Base-by-base conservation (phyloP, 2,113 vertebrate genomes). In the Cinclus cinclus region DNA sequence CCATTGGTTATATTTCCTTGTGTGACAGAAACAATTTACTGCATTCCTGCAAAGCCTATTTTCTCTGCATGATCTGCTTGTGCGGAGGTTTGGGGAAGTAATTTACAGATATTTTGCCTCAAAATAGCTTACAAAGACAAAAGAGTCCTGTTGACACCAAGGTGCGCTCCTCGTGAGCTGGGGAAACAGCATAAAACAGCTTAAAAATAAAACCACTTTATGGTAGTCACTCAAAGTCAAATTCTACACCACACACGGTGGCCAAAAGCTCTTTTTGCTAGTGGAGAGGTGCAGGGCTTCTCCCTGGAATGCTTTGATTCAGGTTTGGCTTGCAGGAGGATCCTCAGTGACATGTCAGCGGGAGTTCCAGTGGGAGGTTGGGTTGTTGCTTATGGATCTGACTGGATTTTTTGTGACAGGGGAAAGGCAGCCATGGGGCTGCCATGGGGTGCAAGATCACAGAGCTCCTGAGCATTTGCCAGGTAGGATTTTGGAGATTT, bases 21-120 rank as follows among this genome's bases (percentile, higher is more conserved):
- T 97, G 98, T 97, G 97, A 98, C 98, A 98, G 97, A 98, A 98
- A 98, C 97, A 98, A 98, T 98, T 98, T 98, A 97, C 97, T 97
- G 97, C 94, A 85, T 98, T 98, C 97, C 93, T 97, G 95, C 97
- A 96, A 98, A 98, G 97, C 97, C 97, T 97, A 98, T 98, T 98
- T 98, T 98, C 98, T 98, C 98, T 98, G 98, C 96, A 69, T 98
- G 98, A 98, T 97, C 97, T 96, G 92, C 97, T 98, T 95, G 97
- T 97, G 95, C 67, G 94, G 97, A 97, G 97, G 97, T 96, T 98
- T 97, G 97, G 97, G 95, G 96, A 98, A 98, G 97, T 98, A 98
- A 98, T 98, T 98, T 98, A 97, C 98, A 39, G 97, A 97, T 97
- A 97, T 96, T 98, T 98, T 97, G 96, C 97, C 95, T 98, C 97